Percentiles rank a stretch among this genome's conserved stretches.
phyloP scores from a whole-genome alignment of 2,797 vertebrate genomes.

The Sitta carolinensis region DNA sequence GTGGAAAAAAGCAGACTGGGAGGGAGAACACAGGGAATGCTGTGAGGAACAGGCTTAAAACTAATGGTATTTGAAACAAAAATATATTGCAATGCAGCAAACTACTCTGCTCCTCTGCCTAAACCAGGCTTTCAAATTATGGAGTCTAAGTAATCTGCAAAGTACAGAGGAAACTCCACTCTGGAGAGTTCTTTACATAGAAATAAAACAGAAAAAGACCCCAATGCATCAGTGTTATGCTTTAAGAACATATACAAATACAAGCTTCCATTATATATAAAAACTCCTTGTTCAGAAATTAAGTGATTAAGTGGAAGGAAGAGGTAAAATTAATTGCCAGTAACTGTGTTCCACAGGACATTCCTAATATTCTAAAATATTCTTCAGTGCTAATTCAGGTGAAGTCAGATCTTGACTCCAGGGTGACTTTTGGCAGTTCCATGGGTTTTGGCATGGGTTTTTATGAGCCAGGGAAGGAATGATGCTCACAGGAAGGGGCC shows the following conservation, averaged over 20 bases:
- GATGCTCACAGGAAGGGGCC: neutral
- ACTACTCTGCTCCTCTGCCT: neutral
- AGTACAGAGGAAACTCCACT: neutral
- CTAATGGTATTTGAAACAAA: neutral
- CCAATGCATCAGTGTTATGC: neutral
- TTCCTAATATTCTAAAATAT: neutral
- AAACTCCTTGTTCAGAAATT: neutral
- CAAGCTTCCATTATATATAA: neutral
- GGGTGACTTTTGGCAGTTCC: neutral
- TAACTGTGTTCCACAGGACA: neutral
- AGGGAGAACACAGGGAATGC: neutral
- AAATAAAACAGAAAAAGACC: neutral
- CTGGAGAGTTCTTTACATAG: neutral
- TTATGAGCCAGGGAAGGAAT: neutral
- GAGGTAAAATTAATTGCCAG: neutral
- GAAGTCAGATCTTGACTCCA: neutral
- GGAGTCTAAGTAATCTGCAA: neutral
- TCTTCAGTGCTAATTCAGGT: neutral
- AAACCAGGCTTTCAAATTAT: neutral
- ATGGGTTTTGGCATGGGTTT: neutral
- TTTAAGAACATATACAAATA: neutral
- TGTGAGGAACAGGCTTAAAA: neutral
- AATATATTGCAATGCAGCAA: neutral
- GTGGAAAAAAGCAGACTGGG: conserved; percentile 86
- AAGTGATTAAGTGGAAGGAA: neutral